A percentile compares a stretch with the other conserved stretches of the same genome.
These are phyloP conservation scores for Hypsibius dujardini DNA, from an alignment of 1,140 invertebrate species.

Conservation along the genomic window DNA sequence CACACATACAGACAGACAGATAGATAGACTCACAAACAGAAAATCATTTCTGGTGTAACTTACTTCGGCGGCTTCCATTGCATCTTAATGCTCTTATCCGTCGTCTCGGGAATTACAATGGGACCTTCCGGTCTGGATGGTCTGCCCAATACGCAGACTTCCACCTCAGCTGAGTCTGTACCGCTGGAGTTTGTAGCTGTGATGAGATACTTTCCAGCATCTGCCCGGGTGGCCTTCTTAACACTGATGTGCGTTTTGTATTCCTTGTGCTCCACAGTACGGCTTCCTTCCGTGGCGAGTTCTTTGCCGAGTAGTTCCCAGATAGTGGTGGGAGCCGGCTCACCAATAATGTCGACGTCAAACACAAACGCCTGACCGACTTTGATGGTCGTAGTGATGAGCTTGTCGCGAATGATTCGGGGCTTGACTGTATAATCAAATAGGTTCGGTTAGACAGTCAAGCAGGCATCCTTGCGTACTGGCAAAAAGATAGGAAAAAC, in stretches of 20 bases:
- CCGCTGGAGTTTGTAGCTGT: conserved; percentile 73
- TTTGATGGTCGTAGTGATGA: conserved; percentile 67
- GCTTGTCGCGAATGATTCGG: conserved; percentile 70
- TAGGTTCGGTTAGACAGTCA: no score
- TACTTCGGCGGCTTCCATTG: conserved; percentile 83
- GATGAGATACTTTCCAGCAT: conserved; percentile 76
- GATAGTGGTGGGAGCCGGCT: conserved; percentile 63
- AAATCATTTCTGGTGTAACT: no score
- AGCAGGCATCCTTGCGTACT: no score
- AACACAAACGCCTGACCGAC: conserved; percentile 75
- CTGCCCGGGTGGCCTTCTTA: conserved; percentile 58
- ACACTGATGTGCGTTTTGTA: conserved; percentile 76
- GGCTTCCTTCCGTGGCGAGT: conserved; percentile 25
- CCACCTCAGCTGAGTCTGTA: conserved; percentile 67
- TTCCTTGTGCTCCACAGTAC: conserved; percentile 56
- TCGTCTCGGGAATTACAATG: conserved; percentile 75
- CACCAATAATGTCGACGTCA: conserved; percentile 71
- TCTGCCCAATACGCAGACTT: conserved; percentile 69
- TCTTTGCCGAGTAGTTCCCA: conserved; percentile 49
- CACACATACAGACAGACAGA: no score
- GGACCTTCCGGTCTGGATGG: conserved; percentile 80
- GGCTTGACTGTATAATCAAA: conserved; percentile 51
- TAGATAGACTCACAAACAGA: no score
- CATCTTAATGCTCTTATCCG: conserved; percentile 83
- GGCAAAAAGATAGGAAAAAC: no score